These are phyloP conservation scores for Sebastes dallii DNA, from an alignment of 2,797 vertebrate genomes.

Conservation along the genomic window DNA sequence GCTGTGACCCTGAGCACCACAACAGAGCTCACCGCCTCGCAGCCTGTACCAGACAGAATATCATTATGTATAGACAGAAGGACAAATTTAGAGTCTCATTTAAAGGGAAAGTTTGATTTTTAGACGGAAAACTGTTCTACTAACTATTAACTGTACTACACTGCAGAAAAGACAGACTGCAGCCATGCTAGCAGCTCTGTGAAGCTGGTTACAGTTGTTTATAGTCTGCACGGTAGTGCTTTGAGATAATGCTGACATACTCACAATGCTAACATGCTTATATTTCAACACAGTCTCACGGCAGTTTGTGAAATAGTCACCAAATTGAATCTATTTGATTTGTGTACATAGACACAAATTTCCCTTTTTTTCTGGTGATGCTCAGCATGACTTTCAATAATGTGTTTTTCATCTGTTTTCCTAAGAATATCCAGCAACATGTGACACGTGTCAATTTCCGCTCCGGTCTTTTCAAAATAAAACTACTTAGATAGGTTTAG, in stretches of 20 bases:
- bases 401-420: too few relatives aligned
- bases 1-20: slow-evolving; percentile 5
- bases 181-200: neutral
- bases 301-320: too few relatives aligned
- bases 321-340: too few relatives aligned
- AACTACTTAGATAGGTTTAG: too few relatives aligned
- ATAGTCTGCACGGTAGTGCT: neutral
- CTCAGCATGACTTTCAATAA: too few relatives aligned
- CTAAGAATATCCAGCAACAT: too few relatives aligned
- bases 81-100: neutral
- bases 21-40: neutral
- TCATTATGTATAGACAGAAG: neutral
- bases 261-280: neutral
- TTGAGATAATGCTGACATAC: neutral
- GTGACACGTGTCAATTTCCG: too few relatives aligned
- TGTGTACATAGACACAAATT: too few relatives aligned
- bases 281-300: too few relatives aligned
- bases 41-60: neutral
- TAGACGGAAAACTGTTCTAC: too few relatives aligned
- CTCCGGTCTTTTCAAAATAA: too few relatives aligned
- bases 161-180: neutral
- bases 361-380: too few relatives aligned
- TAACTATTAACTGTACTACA: neutral
- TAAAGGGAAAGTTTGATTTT: neutral
- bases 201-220: neutral